These are phyloP conservation scores for Hippocampus comes DNA, from an alignment of 2,113 vertebrate species.

Conservation along the genomic window DNA sequence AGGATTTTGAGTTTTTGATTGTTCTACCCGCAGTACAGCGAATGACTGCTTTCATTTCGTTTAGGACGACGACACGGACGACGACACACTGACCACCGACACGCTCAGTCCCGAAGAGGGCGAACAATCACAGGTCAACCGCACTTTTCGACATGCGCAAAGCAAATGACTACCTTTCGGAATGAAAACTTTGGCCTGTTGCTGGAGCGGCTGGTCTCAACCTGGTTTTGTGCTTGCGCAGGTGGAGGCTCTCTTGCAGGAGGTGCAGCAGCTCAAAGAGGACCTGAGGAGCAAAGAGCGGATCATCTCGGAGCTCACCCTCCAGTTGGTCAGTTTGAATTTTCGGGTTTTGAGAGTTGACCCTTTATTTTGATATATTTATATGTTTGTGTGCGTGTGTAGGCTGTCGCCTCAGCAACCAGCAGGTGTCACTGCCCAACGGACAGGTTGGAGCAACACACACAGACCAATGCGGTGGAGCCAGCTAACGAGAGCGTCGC, in stretches of 20 bases:
- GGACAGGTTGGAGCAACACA: constrained; percentile 26
- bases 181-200: too few species aligned
- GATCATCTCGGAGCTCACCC: constrained; percentile 82
- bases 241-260: constrained; percentile 83
- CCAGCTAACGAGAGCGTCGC: constrained; percentile 26
- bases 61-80: constrained; percentile 57
- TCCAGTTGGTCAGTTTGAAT: constrained; percentile 66
- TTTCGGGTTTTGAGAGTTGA: not conserved
- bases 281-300: constrained; percentile 84
- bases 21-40: too few species aligned
- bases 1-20: not conserved
- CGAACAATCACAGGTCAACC: constrained; percentile 2
- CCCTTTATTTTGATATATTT: not conserved
- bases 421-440: constrained; percentile 46
- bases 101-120: constrained; percentile 50
- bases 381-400: not conserved
- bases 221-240: constrained; percentile 24
- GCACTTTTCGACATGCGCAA: not conserved
- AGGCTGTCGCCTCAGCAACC: constrained; percentile 41
- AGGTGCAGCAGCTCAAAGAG: constrained; percentile 86
- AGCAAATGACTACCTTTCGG: too few species aligned
- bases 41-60: not conserved
- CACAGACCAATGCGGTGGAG: constrained; percentile 39
- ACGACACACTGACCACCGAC: constrained; percentile 56
- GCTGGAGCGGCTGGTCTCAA: constrained; percentile 8